Conservation (phyloP, 2,888 invertebrate genomes). For the Caenorhabditis japonica region DNA sequence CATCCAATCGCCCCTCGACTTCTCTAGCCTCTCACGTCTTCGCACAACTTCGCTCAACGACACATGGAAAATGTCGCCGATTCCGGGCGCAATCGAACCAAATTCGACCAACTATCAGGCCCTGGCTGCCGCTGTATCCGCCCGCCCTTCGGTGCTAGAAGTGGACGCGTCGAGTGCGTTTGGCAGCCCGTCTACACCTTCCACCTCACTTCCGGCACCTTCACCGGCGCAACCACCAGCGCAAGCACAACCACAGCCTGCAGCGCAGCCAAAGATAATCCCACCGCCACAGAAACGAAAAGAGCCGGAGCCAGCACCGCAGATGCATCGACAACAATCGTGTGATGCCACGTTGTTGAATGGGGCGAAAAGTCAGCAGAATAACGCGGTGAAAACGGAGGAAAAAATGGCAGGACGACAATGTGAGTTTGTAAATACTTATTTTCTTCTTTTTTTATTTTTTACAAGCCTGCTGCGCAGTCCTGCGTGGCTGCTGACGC, state of each 20-base stretch:
- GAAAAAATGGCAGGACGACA: slow-evolving; percentile 15
- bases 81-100: no score
- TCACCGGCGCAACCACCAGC: slow-evolving; percentile 1
- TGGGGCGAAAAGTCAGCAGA: not conserved
- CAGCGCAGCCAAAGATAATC: slow-evolving; percentile 18
- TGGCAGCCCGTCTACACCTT: slow-evolving; percentile 9
- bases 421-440: slow-evolving; percentile 3
- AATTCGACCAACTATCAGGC: slow-evolving; percentile 24
- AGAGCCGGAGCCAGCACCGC: not conserved
- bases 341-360: slow-evolving; percentile 29
- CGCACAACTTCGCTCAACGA: slow-evolving; percentile 25
- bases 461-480: no score
- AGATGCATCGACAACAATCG: slow-evolving; percentile 25
- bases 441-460: no score
- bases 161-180: not conserved
- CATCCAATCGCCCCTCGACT: slow-evolving; percentile 18
- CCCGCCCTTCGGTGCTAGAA: slow-evolving; percentile 1
- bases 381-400: slow-evolving; percentile 3
- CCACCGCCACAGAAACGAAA: not conserved
- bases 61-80: slow-evolving; percentile 27
- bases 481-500: no score
- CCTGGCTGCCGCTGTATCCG: slow-evolving; percentile 9
- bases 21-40: slow-evolving; percentile 20
- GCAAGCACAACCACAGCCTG: not conserved
- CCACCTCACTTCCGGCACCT: not conserved